phyloP scores from a whole-genome alignment of 2,113 vertebrate species.

The Carassius gibelio region DNA sequence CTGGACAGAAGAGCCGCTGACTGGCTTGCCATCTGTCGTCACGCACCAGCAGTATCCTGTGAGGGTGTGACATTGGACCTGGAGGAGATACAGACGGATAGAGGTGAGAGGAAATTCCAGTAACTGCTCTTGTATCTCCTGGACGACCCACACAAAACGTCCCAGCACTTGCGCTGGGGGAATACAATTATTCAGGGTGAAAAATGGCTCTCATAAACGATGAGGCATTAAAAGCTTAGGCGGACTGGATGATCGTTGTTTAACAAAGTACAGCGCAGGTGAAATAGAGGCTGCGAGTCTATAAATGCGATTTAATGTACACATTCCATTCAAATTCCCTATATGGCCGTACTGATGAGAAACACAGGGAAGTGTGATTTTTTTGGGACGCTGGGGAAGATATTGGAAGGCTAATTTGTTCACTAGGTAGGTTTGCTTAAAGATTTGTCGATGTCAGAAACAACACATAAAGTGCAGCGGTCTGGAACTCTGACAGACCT shows the following conservation, averaged over 20 bases:
- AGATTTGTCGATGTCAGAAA: conserved; percentile 13
- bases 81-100: conserved; percentile 55
- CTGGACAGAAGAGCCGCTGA: conserved; percentile 96
- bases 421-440: not conserved
- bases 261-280: conserved; percentile 34
- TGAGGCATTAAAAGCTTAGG: conserved; percentile 29
- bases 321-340: conserved; percentile 40
- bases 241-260: conserved; percentile 31
- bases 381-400: conserved; percentile 16
- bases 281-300: conserved; percentile 29
- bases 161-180: not conserved
- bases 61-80: conserved; percentile 98
- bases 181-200: conserved; percentile 25
- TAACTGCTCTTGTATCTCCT: not conserved
- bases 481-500: conserved; percentile 75
- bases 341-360: conserved; percentile 39
- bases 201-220: conserved; percentile 13
- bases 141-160: not conserved
- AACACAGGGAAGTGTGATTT: conserved; percentile 20
- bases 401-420: conserved; percentile 13
- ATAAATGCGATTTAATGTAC: conserved; percentile 35
- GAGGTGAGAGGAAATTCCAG: conserved; percentile 39
- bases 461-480: conserved; percentile 7
- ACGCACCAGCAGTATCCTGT: conserved; percentile 99
- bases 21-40: conserved; percentile 92